Evolutionary conservation across 2,888 invertebrate species (phyloP).

Genomic region (Rugalucina vietnamica): DNA sequence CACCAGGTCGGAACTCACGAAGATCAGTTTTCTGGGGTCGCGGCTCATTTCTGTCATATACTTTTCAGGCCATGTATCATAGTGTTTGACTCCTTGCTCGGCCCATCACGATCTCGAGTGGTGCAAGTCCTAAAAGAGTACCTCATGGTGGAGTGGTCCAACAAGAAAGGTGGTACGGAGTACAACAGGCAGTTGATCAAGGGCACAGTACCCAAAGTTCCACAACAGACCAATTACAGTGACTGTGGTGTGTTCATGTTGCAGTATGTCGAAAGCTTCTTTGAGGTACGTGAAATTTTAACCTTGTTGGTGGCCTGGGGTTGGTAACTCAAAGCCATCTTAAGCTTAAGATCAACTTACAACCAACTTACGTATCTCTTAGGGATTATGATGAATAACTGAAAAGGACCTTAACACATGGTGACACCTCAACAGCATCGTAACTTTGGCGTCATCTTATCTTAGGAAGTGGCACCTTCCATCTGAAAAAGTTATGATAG

Average conservation of each 20-base stretch:
- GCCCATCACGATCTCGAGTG: slow-evolving; percentile 91
- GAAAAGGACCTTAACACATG: no score
- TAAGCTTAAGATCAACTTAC: no score
- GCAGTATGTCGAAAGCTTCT: slow-evolving; percentile 98
- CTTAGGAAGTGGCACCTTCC: no score
- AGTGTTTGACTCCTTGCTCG: slow-evolving; percentile 96
- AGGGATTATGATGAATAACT: no score
- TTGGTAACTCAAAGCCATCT: no score
- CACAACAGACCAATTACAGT: slow-evolving; percentile 98
- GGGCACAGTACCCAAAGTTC: slow-evolving; percentile 94
- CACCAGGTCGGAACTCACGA: no score
- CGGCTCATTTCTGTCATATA: no score
- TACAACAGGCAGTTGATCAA: slow-evolving; percentile 94
- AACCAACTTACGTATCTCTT: no score
- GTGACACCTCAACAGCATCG: no score
- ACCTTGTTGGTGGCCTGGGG: not conserved
- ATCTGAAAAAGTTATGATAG: no score
- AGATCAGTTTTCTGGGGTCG: no score
- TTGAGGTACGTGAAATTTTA: slow-evolving; percentile 89
- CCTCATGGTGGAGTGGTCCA: slow-evolving; percentile 86
- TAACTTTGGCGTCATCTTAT: no score
- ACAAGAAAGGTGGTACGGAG: slow-evolving; percentile 70
- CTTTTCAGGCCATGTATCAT: slow-evolving; percentile 94
- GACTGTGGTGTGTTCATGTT: slow-evolving; percentile 98
- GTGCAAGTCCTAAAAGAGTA: slow-evolving; percentile 95